Base-by-base conservation (phyloP, 2,113 vertebrate species). In the Camelus bactrianus region DNA sequence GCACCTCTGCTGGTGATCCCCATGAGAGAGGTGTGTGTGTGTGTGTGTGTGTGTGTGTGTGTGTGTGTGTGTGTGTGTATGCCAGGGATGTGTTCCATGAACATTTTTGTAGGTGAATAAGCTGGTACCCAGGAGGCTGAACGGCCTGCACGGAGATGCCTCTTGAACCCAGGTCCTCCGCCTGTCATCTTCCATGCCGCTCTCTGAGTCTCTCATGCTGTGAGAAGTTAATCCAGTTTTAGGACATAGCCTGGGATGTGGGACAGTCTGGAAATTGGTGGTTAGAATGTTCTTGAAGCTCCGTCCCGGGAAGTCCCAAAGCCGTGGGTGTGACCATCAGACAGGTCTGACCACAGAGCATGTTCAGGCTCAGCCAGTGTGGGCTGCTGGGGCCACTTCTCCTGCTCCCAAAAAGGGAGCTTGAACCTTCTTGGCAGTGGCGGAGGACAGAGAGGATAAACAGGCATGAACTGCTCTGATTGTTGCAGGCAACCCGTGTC, bases 221-320 rank as follows among this genome's bases (percentile, higher is more conserved):
- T 26, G 15, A 2, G 82, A 48, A 26, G 67, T 13, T 7, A 6
- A 35, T 8, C 46, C 19, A 2, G 35, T 1, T 22, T 32, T 13
- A 0, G n/a, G 60, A 60, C n/a, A 8, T 4, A 0, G 26, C 35
- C 28, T 0, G 15, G 7, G n/a, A 22, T 6, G 4, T 3, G 5
- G 14, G 20, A 3, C 6, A 24, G 32, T 9, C 56, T 6, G 4
- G 48, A 73, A 20, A 12, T 10, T 0, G 3, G 79, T 35, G 4
- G 0, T 15, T 16, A 8, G 14, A 4, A 4, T 17, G 81, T 16
- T 17, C 8, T 1, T 4, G 19, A 13, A 58, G 8, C 58, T 79
- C 46, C 2, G 56, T 0, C 0, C 38, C 26, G 7, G 0, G 2
- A 42, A 46, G 22, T 6, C 26, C 58, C 86, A 4, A 0, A 26